phyloP scores from a whole-genome alignment of 2,888 invertebrate species.

The Microplitis deprimator region DNA sequence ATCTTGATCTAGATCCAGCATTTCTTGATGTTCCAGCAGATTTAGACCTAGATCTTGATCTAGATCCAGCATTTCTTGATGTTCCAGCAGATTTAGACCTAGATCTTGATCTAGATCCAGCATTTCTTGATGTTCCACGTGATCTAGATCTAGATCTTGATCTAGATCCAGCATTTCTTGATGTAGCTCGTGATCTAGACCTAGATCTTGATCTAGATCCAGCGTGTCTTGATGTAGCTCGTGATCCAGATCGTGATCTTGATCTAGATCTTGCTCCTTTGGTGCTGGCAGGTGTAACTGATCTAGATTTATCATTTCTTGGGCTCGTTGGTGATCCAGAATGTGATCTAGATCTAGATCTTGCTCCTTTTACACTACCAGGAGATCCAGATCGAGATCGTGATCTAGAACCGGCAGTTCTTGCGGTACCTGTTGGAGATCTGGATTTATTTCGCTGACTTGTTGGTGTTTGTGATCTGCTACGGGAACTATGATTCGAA shows the following conservation, averaged over 20 bases:
- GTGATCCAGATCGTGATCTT: conserved; percentile 63
- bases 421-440: conserved; percentile 58
- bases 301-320: conserved; percentile 34
- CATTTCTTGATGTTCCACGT: conserved; percentile 43
- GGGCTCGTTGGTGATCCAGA: conserved; percentile 50
- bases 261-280: conserved; percentile 50
- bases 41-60: conserved; percentile 57
- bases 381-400: conserved; percentile 54
- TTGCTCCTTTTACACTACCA: conserved; percentile 46
- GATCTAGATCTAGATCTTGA: conserved; percentile 47
- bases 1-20: conserved; percentile 39
- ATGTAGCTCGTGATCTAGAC: conserved; percentile 60
- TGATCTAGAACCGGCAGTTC: too few relatives aligned
- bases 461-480: neutral
- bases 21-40: conserved; percentile 57
- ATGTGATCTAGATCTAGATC: conserved; percentile 42
- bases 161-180: conserved; percentile 31
- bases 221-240: conserved; percentile 47
- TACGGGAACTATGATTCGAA: neutral
- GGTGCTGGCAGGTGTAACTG: neutral
- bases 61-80: conserved; percentile 33
- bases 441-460: conserved; percentile 20
- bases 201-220: conserved; percentile 48
- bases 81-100: conserved; percentile 62
- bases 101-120: conserved; percentile 52